Evolutionary conservation across 64 coral and sea anemone species (phyloP).

Genomic region (Orbicella faveolata): DNA sequence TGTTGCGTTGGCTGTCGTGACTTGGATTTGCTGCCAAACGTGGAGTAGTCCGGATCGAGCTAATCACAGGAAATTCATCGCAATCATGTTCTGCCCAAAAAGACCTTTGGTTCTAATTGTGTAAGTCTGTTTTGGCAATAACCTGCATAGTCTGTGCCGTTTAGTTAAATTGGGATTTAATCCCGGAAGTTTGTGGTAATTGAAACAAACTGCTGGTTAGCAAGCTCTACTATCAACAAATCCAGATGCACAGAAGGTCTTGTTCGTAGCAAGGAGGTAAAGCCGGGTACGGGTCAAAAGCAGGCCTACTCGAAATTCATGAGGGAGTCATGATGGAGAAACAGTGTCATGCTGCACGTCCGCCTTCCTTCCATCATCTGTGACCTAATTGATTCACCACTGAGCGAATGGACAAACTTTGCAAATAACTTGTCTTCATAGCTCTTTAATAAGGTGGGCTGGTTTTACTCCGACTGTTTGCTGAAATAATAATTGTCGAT

Average conservation of each 20-base stretch:
- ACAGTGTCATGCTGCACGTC: background rate
- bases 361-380: background rate
- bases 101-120: conserved; percentile 3
- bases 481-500: background rate
- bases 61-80: background rate
- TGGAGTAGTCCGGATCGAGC: background rate
- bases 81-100: background rate
- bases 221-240: background rate
- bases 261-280: background rate
- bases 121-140: background rate
- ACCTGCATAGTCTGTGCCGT: background rate
- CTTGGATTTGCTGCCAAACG: background rate
- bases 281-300: background rate
- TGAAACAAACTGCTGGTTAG: conserved; percentile 20
- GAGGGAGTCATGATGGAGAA: background rate
- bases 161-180: background rate
- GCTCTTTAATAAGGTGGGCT: background rate
- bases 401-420: background rate
- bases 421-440: background rate
- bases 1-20: background rate
- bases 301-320: background rate
- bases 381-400: too few relatives aligned
- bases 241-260: conserved; percentile 27
- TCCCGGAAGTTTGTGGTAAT: conserved; percentile 1
- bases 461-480: background rate